These are phyloP conservation scores for Diaperis boleti DNA, from an alignment of 2,888 invertebrate species.

Conservation along the genomic window DNA sequence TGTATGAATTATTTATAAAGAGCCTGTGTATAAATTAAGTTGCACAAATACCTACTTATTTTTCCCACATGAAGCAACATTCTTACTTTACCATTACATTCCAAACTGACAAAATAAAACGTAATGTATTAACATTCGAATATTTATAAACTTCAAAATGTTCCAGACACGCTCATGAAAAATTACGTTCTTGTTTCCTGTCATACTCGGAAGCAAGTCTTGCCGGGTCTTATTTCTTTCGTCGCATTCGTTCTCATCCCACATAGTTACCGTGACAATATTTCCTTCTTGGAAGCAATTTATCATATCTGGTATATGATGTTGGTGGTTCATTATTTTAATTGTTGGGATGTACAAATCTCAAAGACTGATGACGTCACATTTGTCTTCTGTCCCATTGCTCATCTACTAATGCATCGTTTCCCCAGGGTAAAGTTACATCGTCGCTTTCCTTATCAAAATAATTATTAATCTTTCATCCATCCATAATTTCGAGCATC, in stretches of 20 bases:
- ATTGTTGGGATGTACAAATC: slow-evolving; percentile 56
- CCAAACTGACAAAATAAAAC: too few relatives aligned
- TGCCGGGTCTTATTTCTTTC: slow-evolving; percentile 42
- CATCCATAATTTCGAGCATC: not conserved
- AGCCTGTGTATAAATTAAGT: too few relatives aligned
- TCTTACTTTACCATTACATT: too few relatives aligned
- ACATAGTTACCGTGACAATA: slow-evolving; percentile 50
- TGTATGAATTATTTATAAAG: too few relatives aligned
- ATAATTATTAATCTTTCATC: slow-evolving; percentile 10
- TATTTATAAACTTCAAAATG: too few relatives aligned
- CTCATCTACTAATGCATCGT: slow-evolving; percentile 46
- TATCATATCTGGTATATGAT: slow-evolving; percentile 51
- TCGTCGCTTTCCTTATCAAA: slow-evolving; percentile 16
- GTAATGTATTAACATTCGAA: too few relatives aligned
- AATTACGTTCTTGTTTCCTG: slow-evolving; percentile 10
- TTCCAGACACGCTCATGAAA: slow-evolving; percentile 19
- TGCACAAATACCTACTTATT: too few relatives aligned
- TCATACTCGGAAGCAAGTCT: slow-evolving; percentile 17
- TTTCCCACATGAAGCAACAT: too few relatives aligned
- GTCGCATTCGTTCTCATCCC: slow-evolving; percentile 48
- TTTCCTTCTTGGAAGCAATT: slow-evolving; percentile 48
- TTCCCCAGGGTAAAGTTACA: slow-evolving; percentile 38
- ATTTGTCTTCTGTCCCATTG: slow-evolving; percentile 55
- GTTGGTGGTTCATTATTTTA: slow-evolving; percentile 58
- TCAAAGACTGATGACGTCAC: slow-evolving; percentile 54